A percentile compares a stretch with the other conserved stretches of the same genome.
Conservation (phyloP, 2,113 vertebrate species). For the Antechinus flavipes region DNA sequence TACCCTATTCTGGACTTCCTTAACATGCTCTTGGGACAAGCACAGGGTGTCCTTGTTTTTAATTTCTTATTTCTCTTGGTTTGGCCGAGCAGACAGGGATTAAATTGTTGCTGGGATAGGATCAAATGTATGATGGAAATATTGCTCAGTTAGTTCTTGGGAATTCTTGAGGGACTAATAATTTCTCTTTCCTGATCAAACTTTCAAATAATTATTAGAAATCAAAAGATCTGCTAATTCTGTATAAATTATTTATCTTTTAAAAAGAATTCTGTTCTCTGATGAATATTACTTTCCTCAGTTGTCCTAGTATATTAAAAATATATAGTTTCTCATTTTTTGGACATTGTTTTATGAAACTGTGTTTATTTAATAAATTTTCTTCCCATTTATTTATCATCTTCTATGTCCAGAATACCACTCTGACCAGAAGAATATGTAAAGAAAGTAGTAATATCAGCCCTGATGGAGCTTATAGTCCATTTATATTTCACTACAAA, state of each 20-base stretch:
- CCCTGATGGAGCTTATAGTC: not conserved
- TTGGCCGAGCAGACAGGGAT: not conserved
- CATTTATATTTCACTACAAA: not conserved
- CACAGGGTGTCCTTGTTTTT: not conserved
- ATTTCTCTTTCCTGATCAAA: not conserved
- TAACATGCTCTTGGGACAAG: not conserved
- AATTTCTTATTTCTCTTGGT: not conserved
- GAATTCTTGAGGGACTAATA: not conserved
- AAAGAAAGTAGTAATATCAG: not conserved
- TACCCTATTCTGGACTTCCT: not conserved
- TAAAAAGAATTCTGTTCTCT: not conserved
- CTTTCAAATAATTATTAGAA: not conserved
- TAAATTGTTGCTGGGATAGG: not conserved
- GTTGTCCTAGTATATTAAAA: not conserved
- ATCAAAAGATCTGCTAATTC: not conserved
- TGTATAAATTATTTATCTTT: not conserved
- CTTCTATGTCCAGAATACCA: not conserved
- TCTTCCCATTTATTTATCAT: not conserved
- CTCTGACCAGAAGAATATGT: not conserved
- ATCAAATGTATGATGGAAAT: not conserved
- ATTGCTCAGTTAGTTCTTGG: not conserved
- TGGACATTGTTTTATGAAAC: not conserved
- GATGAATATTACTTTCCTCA: not conserved
- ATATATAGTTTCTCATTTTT: not conserved
- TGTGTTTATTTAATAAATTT: not conserved